A percentile compares a stretch with the other conserved stretches of the same genome.
These are phyloP conservation scores for Lithophane socia DNA, from an alignment of 2,888 invertebrate genomes.

Conservation along the genomic window DNA sequence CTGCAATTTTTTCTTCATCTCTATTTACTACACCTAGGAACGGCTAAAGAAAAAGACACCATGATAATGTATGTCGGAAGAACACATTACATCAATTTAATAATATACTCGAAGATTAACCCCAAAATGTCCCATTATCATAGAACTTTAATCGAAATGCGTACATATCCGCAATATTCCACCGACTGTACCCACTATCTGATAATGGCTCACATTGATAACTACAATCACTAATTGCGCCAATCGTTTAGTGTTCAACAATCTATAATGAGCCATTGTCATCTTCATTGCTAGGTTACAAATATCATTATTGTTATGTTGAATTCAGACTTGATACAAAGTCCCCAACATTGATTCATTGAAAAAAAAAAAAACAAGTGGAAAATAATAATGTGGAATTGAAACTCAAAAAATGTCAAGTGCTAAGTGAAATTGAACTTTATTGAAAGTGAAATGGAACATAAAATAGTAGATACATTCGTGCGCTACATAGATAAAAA, in stretches of 20 bases:
- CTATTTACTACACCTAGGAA: background rate
- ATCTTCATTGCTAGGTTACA: conserved; percentile 17
- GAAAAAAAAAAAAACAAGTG: conserved; percentile 19
- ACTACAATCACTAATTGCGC: conserved; percentile 61
- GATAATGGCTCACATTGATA: conserved; percentile 62
- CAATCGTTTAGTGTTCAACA: conserved; percentile 52
- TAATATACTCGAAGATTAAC: conserved; percentile 18
- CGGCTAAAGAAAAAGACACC: too few relatives aligned
- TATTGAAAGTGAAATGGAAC: conserved; percentile 63
- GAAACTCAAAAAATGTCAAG: conserved; percentile 15
- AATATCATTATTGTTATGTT: conserved; percentile 31
- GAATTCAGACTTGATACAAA: background rate
- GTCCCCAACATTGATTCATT: background rate
- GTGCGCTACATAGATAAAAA: conserved; percentile 42
- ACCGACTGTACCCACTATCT: conserved; percentile 52
- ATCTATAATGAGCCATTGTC: conserved; percentile 45
- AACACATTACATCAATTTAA: background rate
- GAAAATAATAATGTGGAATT: background rate
- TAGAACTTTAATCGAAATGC: conserved; percentile 37
- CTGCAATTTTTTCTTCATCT: background rate
- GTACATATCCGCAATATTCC: conserved; percentile 28
- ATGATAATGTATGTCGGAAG: background rate
- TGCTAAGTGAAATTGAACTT: conserved; percentile 33
- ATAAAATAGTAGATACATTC: conserved; percentile 66
- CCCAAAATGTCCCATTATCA: conserved; percentile 27